Evolutionary conservation across 2,888 invertebrate genomes (phyloP).

Genomic region (Synergus gifuensis): DNA sequence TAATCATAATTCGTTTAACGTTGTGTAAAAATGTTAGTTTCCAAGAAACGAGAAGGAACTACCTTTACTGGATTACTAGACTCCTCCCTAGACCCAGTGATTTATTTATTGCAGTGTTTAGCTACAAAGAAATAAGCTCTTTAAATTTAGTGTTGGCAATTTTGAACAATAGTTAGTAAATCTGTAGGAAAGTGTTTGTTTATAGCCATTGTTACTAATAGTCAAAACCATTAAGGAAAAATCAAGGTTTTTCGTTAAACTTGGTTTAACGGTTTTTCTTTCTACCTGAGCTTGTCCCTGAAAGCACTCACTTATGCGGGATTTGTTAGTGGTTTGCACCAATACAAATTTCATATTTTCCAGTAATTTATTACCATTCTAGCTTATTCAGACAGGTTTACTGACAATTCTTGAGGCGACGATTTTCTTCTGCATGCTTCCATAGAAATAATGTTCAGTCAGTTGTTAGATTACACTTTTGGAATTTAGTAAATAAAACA

Average conservation of each 20-base stretch:
- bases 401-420: constrained; percentile 2
- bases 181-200: not conserved
- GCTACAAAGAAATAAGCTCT: constrained; percentile 1
- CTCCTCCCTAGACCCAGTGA: too few relatives aligned
- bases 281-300: constrained; percentile 36
- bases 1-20: not conserved
- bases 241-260: constrained; percentile 30
- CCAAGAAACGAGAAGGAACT: not conserved
- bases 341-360: constrained; percentile 35
- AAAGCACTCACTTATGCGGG: constrained; percentile 15
- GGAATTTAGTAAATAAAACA: not conserved
- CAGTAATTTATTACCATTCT: constrained; percentile 26
- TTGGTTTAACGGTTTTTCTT: constrained; percentile 27
- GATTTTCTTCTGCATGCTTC: not conserved
- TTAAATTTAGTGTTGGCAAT: not conserved
- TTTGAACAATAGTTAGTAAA: constrained; percentile 7
- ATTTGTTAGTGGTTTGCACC: constrained; percentile 28
- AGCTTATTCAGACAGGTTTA: not conserved
- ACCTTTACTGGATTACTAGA: not conserved
- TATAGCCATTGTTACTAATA: constrained; percentile 1
- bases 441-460: too few relatives aligned
- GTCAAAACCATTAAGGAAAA: constrained; percentile 25
- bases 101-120: not conserved
- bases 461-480: not conserved
- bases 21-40: not conserved